Evolutionary conservation across 2,888 invertebrate genomes (phyloP), one percentile per base, ranked within the genome.

Genomic region (Metalampra italica): DNA sequence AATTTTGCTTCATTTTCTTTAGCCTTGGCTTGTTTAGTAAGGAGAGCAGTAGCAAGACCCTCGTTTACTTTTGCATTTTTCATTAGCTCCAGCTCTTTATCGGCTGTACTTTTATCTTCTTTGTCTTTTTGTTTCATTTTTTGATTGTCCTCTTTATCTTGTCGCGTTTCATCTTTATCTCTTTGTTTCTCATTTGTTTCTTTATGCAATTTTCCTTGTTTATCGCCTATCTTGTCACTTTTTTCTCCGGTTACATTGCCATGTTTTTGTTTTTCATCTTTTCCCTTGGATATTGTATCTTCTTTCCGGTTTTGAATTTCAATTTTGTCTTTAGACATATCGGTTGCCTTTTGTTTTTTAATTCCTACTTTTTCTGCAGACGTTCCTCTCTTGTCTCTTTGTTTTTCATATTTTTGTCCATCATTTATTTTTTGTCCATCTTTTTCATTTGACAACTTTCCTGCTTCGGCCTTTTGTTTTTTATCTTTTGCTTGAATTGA

Each of bases 1-100:
- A 32, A 37, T 48, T 55, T 56, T 36, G 36, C n/a, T 34, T 46
- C 22, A 37, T 52, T 42, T 49, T 50, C 49, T 47, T 50, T 56
- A 30, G 30, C 15, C 45, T 56, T 44, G 38, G 45, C 41, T 44
- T 54, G 37, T 36, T 52, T 49, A 32, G 38, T 41, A 7, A 49
- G 36, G 12, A 40, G 22, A 5, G 22, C 22, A 22, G 3, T 22
- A 22, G 22, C 22, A 22, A 22, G 22, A 22, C 22, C 22, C 22
- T 22, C 22, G 22, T 5, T 5, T 22, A 22, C 22, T 22, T 22
- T 22, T 22, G 22, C 2, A 3, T 22, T 22, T 22, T 5, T 22
- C 5, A 22, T 22, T 22, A 22, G 22, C 22, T 22, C 22, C 22
- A 3, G 22, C 2, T 22, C 22, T 22, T 22, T 22, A 3, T 22